Conservation (phyloP, 2,797 vertebrate genomes). For the Alauda arvensis region DNA sequence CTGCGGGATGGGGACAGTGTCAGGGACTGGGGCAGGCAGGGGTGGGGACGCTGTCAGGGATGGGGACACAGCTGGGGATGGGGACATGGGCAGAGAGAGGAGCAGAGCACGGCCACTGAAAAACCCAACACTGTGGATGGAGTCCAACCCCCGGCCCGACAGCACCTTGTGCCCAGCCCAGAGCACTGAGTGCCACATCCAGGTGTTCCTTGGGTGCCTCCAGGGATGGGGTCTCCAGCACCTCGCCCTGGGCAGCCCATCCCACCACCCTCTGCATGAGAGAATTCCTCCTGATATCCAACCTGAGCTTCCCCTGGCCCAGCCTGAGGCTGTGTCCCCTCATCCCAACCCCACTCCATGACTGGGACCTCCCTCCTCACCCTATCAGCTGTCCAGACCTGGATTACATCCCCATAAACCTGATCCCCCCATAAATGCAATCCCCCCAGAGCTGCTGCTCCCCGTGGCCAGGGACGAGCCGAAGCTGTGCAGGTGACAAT, state of each 20-base stretch:
- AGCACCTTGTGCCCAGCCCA: not conserved
- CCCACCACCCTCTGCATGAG: accelerated
- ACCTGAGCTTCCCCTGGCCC: not conserved
- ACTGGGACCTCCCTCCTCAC: not conserved
- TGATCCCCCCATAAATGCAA: too few species aligned
- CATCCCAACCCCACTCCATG: accelerated
- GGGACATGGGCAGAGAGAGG: accelerated
- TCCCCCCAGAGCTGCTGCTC: too few species aligned
- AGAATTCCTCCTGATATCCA: not conserved
- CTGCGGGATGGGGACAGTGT: not conserved
- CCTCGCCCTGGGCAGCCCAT: not conserved
- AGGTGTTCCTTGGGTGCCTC: accelerated
- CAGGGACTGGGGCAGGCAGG: not conserved
- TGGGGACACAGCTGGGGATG: too few species aligned
- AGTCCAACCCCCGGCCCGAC: not conserved
- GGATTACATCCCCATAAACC: accelerated
- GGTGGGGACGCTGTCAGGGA: not conserved
- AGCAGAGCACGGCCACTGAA: not conserved
- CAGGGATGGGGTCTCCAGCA: not conserved
- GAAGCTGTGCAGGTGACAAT: accelerated
- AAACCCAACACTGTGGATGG: accelerated
- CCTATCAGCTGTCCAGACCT: not conserved
- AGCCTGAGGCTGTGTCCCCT: not conserved
- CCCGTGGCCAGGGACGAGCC: accelerated
- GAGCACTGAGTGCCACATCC: not conserved